Evolutionary conservation across 2,797 vertebrate species (phyloP).

Genomic region (Ctenopoma multispine): DNA sequence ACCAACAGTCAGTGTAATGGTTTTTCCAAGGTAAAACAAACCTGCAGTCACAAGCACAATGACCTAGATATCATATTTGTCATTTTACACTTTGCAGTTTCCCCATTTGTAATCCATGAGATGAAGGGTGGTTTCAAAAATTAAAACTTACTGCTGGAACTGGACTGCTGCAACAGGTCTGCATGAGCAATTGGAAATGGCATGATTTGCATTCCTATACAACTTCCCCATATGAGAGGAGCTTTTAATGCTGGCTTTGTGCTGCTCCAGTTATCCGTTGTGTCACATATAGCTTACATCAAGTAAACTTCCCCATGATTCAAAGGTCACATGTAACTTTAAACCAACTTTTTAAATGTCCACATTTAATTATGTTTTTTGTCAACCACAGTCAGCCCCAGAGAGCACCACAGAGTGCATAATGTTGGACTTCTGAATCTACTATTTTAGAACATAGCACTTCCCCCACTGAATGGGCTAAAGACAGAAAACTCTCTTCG

Average conservation of each 20-base stretch:
- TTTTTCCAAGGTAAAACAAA: neutral
- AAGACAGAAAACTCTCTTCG: constrained; percentile 40
- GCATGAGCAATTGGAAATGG: neutral
- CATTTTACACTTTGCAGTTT: neutral
- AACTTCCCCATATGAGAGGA: constrained; percentile 47
- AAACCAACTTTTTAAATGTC: neutral
- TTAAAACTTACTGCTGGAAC: neutral
- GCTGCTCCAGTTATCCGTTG: neutral
- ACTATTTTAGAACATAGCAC: neutral
- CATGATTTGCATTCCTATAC: constrained; percentile 22
- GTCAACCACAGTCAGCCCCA: neutral
- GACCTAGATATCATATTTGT: neutral
- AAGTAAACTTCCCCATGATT: neutral
- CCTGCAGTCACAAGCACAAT: neutral
- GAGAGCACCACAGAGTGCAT: neutral
- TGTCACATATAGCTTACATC: neutral
- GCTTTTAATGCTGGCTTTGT: constrained; percentile 9
- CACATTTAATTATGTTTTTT: neutral
- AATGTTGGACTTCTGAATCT: neutral
- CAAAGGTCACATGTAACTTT: neutral
- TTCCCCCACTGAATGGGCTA: constrained; percentile 32
- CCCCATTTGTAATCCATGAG: too few relatives aligned
- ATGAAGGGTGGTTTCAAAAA: neutral
- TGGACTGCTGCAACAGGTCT: neutral
- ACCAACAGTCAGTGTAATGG: neutral